These are phyloP conservation scores for Gasterosteus nipponicus DNA, from an alignment of 2,113 vertebrate species.

Conservation along the genomic window DNA sequence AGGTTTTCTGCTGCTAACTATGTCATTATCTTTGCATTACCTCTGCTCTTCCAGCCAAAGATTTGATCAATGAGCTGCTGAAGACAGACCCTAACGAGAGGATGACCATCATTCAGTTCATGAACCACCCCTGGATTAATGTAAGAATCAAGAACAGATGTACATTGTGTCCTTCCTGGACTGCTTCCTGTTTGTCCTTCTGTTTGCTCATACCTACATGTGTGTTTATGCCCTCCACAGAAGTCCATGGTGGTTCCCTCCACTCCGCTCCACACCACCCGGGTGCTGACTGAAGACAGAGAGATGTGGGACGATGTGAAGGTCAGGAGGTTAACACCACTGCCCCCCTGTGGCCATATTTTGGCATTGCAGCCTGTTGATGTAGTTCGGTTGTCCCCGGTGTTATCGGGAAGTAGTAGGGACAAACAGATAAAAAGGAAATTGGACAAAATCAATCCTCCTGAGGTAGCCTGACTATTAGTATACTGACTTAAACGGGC, in stretches of 20 bases:
- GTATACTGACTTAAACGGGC: background rate
- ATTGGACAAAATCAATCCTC: background rate
- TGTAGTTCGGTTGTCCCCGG: background rate
- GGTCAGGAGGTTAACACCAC: slow-evolving; percentile 80
- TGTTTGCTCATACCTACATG: background rate
- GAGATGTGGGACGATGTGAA: slow-evolving; percentile 99
- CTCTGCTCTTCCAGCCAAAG: slow-evolving; percentile 84
- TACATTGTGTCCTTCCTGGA: background rate
- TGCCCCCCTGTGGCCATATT: slow-evolving; percentile 54
- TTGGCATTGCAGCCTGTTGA: slow-evolving; percentile 40
- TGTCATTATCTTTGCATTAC: slow-evolving; percentile 8
- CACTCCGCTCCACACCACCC: slow-evolving; percentile 94
- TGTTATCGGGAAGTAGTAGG: background rate
- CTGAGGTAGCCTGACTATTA: background rate
- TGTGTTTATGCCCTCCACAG: slow-evolving; percentile 70
- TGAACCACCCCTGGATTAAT: slow-evolving; percentile 98
- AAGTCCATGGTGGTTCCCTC: slow-evolving; percentile 93
- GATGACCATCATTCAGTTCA: slow-evolving; percentile 95
- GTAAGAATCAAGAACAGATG: slow-evolving; percentile 77
- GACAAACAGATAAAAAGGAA: background rate
- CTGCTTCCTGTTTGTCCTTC: background rate
- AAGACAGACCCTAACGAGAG: slow-evolving; percentile 97
- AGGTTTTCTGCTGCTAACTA: background rate
- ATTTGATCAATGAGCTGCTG: slow-evolving; percentile 92
- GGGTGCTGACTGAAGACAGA: slow-evolving; percentile 94